phyloP scores from a whole-genome alignment of 2,797 vertebrate species.

The Simalia tracyae region DNA sequence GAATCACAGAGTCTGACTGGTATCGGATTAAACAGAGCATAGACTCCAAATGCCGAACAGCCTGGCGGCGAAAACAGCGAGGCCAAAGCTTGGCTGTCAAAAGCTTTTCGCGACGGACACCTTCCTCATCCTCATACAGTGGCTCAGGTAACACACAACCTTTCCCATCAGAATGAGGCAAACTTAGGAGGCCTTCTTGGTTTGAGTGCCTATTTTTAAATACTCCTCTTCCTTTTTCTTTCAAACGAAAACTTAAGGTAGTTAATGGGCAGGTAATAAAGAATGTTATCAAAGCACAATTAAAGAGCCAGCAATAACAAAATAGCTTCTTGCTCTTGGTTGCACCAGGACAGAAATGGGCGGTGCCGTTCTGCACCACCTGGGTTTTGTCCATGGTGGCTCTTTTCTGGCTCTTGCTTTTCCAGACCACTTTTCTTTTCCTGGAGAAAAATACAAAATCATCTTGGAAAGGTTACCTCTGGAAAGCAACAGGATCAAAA shows the following conservation, averaged over 20 bases:
- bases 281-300: neutral
- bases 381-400: neutral
- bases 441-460: neutral
- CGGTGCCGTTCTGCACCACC: neutral
- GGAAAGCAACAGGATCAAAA: neutral
- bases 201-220: neutral
- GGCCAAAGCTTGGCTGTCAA: constrained; percentile 97
- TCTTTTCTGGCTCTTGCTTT: neutral
- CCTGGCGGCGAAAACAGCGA: constrained; percentile 95
- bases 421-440: neutral
- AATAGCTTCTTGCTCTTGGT: neutral
- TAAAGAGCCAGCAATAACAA: neutral
- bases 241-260: neutral
- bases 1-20: constrained; percentile 95
- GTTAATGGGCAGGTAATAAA: neutral
- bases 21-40: constrained; percentile 99
- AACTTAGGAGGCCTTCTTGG: neutral
- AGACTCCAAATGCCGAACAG: constrained; percentile 97
- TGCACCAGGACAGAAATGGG: too few relatives aligned
- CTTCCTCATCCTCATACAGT: constrained; percentile 78
- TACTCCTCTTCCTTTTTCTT: neutral
- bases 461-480: neutral
- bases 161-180: neutral
- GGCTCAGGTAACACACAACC: constrained; percentile 69
- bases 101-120: constrained; percentile 93